Base-by-base conservation (phyloP, 2,888 invertebrate species). In the Scrobipalpa costella region DNA sequence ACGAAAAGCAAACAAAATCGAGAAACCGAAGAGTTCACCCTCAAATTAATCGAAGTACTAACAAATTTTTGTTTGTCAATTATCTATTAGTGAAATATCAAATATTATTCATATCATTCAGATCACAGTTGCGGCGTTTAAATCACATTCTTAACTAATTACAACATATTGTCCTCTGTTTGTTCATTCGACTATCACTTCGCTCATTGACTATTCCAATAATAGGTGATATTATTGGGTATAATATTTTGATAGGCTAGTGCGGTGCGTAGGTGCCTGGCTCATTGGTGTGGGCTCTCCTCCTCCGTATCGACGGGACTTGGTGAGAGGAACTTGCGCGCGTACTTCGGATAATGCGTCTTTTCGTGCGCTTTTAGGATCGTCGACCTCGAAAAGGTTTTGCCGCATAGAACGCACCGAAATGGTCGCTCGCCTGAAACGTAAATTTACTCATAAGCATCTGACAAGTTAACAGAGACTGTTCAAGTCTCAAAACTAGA, bases 311-410 rank as follows among this genome's bases (percentile, higher is more conserved):
- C 96, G 75, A 96, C 94, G 72, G 96, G 96, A 85, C 95, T 96
- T 72, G 97, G 96, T 77, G 97, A 97, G 75, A 97, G 93, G 92
- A 96, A 97, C 92, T 97, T 97, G 77, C 97, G 94, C 83, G 96
- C 96, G 86, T 96, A 97, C 91, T 97, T 97, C 72, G 97, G 97
- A 89, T 96, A 97, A 87, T 97, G 97, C 69, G 97, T 97, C 91
- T 97, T 97, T 89, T 97, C 97, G 87, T 97, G 97, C 74, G 97
- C 97, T 88, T 97, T 97, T 74, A 97, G 90, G 85, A 97, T 97
- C 70, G 97, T 97, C 73, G 97, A 97, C 76, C 97, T 94, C 69
- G 97, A 97, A 88, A 97, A 97, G 69, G 97, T 97, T 87, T 97
- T 97, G 69, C 97, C 97, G 88, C 97, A 97, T 74, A 97, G 92